Base-by-base conservation (phyloP, 2,113 vertebrate genomes). In the Alligator mississippiensis region DNA sequence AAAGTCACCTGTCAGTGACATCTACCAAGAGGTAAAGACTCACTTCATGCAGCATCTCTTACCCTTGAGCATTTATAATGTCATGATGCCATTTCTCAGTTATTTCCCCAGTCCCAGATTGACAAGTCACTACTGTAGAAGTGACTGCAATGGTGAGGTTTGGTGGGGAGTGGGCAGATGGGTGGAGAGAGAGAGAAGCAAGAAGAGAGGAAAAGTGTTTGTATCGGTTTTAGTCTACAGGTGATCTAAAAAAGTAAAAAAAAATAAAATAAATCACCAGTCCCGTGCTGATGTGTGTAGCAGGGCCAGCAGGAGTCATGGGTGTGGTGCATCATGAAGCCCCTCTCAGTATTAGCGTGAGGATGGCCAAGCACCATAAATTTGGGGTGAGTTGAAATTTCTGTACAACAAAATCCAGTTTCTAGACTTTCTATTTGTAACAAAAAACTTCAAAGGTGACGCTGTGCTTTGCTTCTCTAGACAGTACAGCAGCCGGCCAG, bases 1-100 rank as follows among this genome's bases (percentile, higher is more conserved):
- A 54, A n/a, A 22, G 61, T 12, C 10, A 63, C 57, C 11, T 59
- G 6, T 55, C 18, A 13, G 16, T 14, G 15, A 6, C 1, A 30
- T 3, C 28, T 0, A 0, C n/a, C 3, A 2, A 2, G 34, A 68
- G n/a, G 77, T 47, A 55, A 34, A 11, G 7, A 14, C 30, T 0
- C 13, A 5, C 0, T 0, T 34, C 83, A 28, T 16, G 5, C 14
- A 14, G 24, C 11, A 9, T 17, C 82, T 54, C 21, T 38, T 22
- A 9, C 12, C 19, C 76, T 2, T 2, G 18, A 15, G 5, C 15
- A n/a, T 34, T 60, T 11, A 0, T 3, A 30, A 21, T 72, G 66
- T 68, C 75, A 3, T 38, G 21, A 22, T 64, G 18, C 0, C 0
- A 54, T 60, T 55, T 9, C 0, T 12, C 22, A 34, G 1, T 10